Conservation (phyloP, 2,113 vertebrate genomes). For the Helogale parvula region DNA sequence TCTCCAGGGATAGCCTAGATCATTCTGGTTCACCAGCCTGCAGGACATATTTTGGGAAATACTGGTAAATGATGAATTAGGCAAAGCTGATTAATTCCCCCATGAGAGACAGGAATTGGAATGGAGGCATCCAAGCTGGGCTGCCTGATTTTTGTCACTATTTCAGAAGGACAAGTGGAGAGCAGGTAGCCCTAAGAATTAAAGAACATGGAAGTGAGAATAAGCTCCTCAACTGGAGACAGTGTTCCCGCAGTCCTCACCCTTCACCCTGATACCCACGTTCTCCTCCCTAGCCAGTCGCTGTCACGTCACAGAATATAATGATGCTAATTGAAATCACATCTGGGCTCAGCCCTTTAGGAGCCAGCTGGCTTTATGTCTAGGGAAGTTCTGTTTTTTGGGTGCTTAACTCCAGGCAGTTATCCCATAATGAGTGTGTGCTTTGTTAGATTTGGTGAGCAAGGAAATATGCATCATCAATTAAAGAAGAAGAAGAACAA, state of each 20-base stretch:
- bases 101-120: not conserved
- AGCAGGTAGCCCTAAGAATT: not conserved
- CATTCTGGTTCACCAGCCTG: not conserved
- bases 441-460: not conserved
- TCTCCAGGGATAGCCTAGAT: not conserved
- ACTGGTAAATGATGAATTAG: not conserved
- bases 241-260: fast-evolving
- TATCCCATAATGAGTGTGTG: not conserved
- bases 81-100: not conserved
- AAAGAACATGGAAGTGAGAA: not conserved
- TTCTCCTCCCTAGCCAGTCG: not conserved
- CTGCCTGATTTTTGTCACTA: not conserved
- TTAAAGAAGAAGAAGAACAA: not conserved
- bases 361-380: not conserved
- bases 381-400: not conserved
- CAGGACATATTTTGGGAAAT: not conserved
- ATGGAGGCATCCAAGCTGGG: not conserved
- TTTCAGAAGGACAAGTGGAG: not conserved
- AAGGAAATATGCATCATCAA: not conserved
- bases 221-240: not conserved
- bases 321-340: constrained; percentile 6
- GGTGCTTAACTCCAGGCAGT: not conserved
- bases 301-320: not conserved
- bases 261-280: not conserved
- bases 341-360: not conserved